Evolutionary conservation across 1,140 invertebrate species (phyloP).

Genomic region (Artemia franciscana): DNA sequence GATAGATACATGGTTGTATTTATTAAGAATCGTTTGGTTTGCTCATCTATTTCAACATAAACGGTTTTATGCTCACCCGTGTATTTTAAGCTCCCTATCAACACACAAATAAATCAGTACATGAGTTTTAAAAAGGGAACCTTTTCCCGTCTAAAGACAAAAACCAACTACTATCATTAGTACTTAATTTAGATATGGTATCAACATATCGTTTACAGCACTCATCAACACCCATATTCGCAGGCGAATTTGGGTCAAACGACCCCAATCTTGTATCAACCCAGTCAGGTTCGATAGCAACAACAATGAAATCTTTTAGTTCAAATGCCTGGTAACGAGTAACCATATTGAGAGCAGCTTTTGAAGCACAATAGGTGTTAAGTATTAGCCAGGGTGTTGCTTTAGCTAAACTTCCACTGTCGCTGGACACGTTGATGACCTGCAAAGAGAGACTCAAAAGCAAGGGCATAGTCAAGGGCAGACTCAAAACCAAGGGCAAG

Average conservation of each 20-base stretch:
- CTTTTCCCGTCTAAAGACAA: neutral
- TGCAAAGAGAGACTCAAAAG: no score
- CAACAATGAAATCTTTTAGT: neutral
- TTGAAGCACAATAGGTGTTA: neutral
- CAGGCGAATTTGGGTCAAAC: neutral
- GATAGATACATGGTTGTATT: no score
- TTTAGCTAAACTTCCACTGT: neutral
- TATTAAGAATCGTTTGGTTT: no score
- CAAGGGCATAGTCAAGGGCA: no score
- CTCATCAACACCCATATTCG: neutral
- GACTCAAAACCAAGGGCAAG: no score
- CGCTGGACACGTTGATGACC: neutral
- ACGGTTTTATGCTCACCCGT: no score
- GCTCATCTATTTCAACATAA: no score
- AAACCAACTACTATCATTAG: neutral
- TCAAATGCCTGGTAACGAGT: neutral
- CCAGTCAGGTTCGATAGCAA: neutral
- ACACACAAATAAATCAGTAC: neutral
- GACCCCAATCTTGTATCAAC: neutral
- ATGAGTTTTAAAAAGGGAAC: neutral
- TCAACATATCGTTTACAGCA: neutral
- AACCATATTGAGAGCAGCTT: neutral
- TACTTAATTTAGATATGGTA: neutral
- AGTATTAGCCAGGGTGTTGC: neutral
- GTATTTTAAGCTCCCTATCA: no score